Evolutionary conservation across 2,113 vertebrate species (phyloP), one percentile per base, ranked within the genome.

Genomic region (Chauna torquata): DNA sequence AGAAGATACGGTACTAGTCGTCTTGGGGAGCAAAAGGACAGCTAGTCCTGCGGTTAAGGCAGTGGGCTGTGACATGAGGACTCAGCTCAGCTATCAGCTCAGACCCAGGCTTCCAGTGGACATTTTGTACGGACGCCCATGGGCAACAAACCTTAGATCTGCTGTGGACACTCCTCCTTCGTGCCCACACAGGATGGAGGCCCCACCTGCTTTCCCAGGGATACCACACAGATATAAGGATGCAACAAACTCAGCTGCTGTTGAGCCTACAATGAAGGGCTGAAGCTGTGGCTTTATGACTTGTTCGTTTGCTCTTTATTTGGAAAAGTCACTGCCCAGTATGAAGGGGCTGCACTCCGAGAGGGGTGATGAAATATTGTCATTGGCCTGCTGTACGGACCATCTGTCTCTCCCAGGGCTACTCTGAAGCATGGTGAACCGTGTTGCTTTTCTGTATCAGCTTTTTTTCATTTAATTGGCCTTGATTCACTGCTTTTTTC

Each of bases 311-410:
- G 47, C 57, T 92, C 82, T 91, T 92, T 85, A 85, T 91, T 97
- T 92, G 58, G 54, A 90, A 90, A 85, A 97, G 92, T 85, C 80
- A 89, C 59, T 0, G 55, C 89, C 89, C 86, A 91, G 81, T 89
- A 86, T 89, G 94, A 95, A 91, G 84, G 75, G 92, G 74, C 77
- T 88, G 49, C 66, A 10, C 50, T 91, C 49, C 30, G 66, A 83
- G 87, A 90, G 64, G 82, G 82, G 91, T 90, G 91, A 94, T 91
- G 89, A 95, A 96, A 92, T 91, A 94, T 34, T 92, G 91, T 82
- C 89, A 92, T 28, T 89, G 91, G 75, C 92, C 92, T 95, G 81
- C 94, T 95, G 84, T 59, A 96, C 28, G 1, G 82, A 87, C 95
- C 95, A 91, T 92, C 94, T 97, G 89, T 94, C 94, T 97, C 81